Evolutionary conservation across 2,113 vertebrate species (phyloP).

Genomic region (Pangasianodon gigas): DNA sequence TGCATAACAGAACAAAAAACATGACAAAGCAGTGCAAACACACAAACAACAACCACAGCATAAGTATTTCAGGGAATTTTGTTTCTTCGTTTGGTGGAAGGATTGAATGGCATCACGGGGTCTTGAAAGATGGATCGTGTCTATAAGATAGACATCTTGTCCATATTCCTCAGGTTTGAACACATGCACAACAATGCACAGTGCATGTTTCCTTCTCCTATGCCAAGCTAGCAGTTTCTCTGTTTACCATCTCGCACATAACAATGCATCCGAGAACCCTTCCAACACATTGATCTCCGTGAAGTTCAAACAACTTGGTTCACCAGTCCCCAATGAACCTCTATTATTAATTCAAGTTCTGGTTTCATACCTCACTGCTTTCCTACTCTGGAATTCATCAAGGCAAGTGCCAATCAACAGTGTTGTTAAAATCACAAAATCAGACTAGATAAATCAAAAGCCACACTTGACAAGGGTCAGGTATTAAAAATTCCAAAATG

Average conservation of each 20-base stretch:
- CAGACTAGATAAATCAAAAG: slow-evolving; percentile 16
- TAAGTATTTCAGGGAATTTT: slow-evolving; percentile 40
- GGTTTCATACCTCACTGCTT: slow-evolving; percentile 32
- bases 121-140: background rate
- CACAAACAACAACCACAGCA: slow-evolving; percentile 30
- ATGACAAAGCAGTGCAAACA: slow-evolving; percentile 47
- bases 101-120: background rate
- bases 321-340: background rate
- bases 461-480: background rate
- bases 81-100: background rate
- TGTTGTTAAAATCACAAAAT: slow-evolving; percentile 28
- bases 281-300: slow-evolving; percentile 16
- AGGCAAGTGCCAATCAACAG: slow-evolving; percentile 41
- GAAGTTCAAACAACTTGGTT: slow-evolving; percentile 7
- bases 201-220: background rate
- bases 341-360: slow-evolving; percentile 45
- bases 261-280: slow-evolving; percentile 16
- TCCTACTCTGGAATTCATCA: slow-evolving; percentile 44
- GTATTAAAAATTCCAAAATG: background rate
- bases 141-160: background rate
- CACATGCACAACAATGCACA: background rate
- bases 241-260: slow-evolving; percentile 31
- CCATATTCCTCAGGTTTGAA: background rate
- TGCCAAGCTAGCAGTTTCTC: background rate
- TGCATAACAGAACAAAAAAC: slow-evolving; percentile 27